These are phyloP conservation scores for Rhagoletis zephyria DNA, from an alignment of 1,140 invertebrate species.

Conservation along the genomic window DNA sequence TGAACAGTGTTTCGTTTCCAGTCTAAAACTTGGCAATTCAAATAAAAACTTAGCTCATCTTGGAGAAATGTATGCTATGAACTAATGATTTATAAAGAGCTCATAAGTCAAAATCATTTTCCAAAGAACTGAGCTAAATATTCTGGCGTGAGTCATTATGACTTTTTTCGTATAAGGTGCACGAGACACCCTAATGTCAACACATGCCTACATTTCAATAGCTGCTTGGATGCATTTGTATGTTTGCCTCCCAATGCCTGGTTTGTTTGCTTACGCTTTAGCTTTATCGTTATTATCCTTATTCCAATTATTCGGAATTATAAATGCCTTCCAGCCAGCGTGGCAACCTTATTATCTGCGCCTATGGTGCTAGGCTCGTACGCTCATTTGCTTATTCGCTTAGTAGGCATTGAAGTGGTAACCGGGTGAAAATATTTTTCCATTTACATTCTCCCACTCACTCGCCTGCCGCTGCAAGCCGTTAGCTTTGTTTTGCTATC, in stretches of 20 bases:
- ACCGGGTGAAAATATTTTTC: conserved; percentile 42
- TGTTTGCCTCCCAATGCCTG: background rate
- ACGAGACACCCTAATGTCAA: no score
- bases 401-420: conserved; percentile 25
- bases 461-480: background rate
- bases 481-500: background rate
- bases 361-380: background rate
- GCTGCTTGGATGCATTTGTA: conserved; percentile 20
- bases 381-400: background rate
- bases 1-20: no score
- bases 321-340: conserved; percentile 34
- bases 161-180: no score
- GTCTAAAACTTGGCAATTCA: no score
- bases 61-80: no score
- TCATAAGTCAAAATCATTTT: no score
- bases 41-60: no score
- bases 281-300: conserved; percentile 54
- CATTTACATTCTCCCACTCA: background rate
- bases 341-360: background rate
- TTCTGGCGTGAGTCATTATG: no score
- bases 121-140: no score
- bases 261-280: conserved; percentile 39
- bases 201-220: background rate
- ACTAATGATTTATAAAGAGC: no score
- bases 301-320: conserved; percentile 55